Evolutionary conservation across 2,113 vertebrate genomes (phyloP).

Genomic region (Ancistrus triradiatus): DNA sequence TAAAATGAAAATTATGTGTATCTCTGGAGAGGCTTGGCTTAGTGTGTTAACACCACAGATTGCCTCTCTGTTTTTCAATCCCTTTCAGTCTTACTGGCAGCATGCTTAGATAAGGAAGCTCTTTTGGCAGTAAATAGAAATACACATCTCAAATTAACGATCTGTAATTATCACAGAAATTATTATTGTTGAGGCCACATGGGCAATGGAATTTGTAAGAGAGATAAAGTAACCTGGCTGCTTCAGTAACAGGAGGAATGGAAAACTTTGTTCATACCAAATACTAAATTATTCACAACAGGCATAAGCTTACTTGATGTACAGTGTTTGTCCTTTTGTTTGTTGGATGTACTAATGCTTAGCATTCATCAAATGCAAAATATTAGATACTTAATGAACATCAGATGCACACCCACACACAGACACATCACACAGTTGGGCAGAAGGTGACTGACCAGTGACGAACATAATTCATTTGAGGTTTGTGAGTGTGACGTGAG

Average conservation of each 20-base stretch:
- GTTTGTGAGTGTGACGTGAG: not conserved
- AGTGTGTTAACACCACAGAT: slow-evolving; percentile 28
- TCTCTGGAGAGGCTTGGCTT: slow-evolving; percentile 2
- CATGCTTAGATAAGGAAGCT: slow-evolving; percentile 32
- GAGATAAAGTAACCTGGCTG: slow-evolving; percentile 36
- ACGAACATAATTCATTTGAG: slow-evolving; percentile 5
- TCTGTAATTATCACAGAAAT: slow-evolving; percentile 43
- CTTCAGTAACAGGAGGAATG: not conserved
- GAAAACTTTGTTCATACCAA: no score
- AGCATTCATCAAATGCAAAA: slow-evolving; percentile 20
- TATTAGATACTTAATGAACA: not conserved
- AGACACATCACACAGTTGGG: not conserved
- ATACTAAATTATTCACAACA: no score
- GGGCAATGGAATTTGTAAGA: slow-evolving; percentile 31
- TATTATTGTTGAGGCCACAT: slow-evolving; percentile 40
- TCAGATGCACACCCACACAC: not conserved
- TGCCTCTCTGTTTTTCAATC: slow-evolving; percentile 31
- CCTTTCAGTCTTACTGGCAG: slow-evolving; percentile 18
- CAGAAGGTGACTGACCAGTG: slow-evolving; percentile 1
- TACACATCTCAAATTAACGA: slow-evolving; percentile 39
- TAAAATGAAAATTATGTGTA: not conserved
- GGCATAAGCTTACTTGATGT: no score
- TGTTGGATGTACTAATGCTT: slow-evolving; percentile 26
- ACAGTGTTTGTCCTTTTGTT: no score
- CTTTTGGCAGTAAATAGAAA: slow-evolving; percentile 25